Conservation (phyloP, 2,888 invertebrate species). For the Digitonthophagus gazella region DNA sequence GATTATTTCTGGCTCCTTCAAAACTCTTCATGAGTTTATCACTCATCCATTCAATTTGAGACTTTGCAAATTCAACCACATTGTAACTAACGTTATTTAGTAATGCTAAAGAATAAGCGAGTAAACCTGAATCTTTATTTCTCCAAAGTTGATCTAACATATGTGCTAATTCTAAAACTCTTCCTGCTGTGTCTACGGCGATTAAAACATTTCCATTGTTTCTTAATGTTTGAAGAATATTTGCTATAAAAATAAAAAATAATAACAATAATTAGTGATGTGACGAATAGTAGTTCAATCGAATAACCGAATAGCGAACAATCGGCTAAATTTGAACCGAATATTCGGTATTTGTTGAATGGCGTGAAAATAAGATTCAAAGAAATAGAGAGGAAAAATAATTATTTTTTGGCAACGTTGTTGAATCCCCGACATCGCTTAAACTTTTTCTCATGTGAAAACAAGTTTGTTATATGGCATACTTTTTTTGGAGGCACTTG, state of each 20-base stretch:
- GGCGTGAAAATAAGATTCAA: no score
- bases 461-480: no score
- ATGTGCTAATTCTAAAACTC: slow-evolving; percentile 93
- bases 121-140: slow-evolving; percentile 92
- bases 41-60: slow-evolving; percentile 99
- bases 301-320: no score
- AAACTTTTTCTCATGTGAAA: no score
- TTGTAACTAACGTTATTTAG: slow-evolving; percentile 97
- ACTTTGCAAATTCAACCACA: slow-evolving; percentile 98
- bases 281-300: no score
- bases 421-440: no score
- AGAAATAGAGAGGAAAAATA: no score
- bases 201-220: slow-evolving; percentile 95
- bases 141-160: slow-evolving; percentile 95
- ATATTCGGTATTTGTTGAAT: no score
- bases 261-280: no score
- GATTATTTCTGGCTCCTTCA: slow-evolving; percentile 89
- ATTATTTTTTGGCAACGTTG: no score
- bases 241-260: slow-evolving; percentile 60
- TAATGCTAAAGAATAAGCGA: slow-evolving; percentile 90
- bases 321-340: no score
- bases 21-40: slow-evolving; percentile 94
- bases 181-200: slow-evolving; percentile 94
- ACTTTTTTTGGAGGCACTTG: no score
- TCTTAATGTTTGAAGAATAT: slow-evolving; percentile 88